phyloP scores from a whole-genome alignment of 1,140 invertebrate species.

The Forficula auricularia region DNA sequence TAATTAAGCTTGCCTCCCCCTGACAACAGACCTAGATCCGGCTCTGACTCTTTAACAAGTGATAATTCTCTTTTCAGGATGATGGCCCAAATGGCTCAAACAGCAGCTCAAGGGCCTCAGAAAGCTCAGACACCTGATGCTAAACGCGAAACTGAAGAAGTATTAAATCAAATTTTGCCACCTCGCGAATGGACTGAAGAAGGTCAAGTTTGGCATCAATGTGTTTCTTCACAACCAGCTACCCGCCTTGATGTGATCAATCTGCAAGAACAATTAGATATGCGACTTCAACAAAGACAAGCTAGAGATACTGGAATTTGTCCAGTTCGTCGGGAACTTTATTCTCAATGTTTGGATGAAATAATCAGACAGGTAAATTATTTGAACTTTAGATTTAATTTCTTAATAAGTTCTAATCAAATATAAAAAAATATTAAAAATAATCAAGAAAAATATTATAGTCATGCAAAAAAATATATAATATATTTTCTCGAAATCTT shows the following conservation, averaged over 20 bases:
- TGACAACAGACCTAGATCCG: too few species aligned
- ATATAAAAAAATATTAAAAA: too few species aligned
- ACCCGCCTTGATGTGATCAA: constrained; percentile 88
- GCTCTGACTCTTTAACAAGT: too few species aligned
- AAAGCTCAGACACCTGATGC: constrained; percentile 29
- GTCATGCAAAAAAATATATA: too few species aligned
- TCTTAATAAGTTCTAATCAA: too few species aligned
- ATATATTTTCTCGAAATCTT: too few species aligned
- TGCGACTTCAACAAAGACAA: constrained; percentile 72
- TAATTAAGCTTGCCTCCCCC: too few species aligned
- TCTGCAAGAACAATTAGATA: constrained; percentile 87
- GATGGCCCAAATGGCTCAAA: too few species aligned
- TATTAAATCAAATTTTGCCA: constrained; percentile 87
- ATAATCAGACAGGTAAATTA: constrained; percentile 21
- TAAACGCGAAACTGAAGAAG: constrained; percentile 70
- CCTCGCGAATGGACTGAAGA: constrained; percentile 89
- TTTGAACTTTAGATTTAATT: constrained; percentile 3
- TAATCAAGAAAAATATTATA: too few species aligned
- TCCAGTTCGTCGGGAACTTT: constrained; percentile 80
- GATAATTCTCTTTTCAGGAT: too few species aligned
- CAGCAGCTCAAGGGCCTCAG: too few species aligned
- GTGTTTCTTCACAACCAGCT: constrained; percentile 86
- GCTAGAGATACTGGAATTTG: constrained; percentile 94
- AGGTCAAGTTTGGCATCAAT: constrained; percentile 65
- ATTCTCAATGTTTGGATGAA: constrained; percentile 90